Percentiles rank a stretch among this genome's conserved stretches.
Evolutionary conservation across 2,797 vertebrate genomes (phyloP).

Genomic region (Molothrus aeneus): DNA sequence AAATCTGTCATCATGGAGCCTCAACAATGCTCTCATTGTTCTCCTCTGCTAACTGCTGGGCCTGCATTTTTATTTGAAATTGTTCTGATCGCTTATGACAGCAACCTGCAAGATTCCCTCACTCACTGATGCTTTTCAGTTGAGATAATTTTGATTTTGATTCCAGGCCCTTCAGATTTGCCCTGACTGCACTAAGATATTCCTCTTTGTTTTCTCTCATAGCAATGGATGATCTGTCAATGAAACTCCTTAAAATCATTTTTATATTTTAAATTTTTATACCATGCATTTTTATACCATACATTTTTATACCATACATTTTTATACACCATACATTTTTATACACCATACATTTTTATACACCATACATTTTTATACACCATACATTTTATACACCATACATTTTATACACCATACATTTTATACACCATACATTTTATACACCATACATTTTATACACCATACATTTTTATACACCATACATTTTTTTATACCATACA

Average conservation of each 20-base stretch:
- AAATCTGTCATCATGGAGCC: background rate
- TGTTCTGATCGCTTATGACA: background rate
- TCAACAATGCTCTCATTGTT: constrained; percentile 25
- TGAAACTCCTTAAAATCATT: background rate
- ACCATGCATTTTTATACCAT: no score
- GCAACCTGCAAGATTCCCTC: background rate
- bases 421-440: no score
- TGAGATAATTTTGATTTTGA: background rate
- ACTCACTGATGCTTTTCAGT: background rate
- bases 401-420: no score
- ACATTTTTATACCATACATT: no score
- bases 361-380: no score
- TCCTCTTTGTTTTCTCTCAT: background rate
- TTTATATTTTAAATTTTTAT: background rate
- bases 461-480: no score
- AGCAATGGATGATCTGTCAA: background rate
- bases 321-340: background rate
- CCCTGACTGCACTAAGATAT: background rate
- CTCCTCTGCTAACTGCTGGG: background rate
- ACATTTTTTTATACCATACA: background rate
- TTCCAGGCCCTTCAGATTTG: background rate
- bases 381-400: no score
- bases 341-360: no score
- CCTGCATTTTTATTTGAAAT: background rate
- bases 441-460: no score